A percentile compares a stretch with the other conserved stretches of the same genome.
These are phyloP conservation scores for Meiosimyza platycephala DNA, from an alignment of 2,888 invertebrate genomes.

Conservation along the genomic window DNA sequence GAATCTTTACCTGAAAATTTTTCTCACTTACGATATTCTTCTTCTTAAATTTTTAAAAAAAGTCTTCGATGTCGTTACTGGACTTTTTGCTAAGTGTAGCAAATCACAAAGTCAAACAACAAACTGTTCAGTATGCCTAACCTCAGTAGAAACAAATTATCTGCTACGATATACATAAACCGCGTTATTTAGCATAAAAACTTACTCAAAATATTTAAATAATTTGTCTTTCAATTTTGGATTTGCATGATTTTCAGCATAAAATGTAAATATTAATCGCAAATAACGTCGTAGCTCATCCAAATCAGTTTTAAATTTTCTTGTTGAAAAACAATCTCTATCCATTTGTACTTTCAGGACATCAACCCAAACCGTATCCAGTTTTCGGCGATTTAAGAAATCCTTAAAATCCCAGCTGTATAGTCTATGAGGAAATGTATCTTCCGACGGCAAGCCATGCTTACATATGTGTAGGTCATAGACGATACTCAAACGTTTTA, in stretches of 20 bases:
- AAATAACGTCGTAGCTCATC: constrained; percentile 6
- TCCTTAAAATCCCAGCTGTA: constrained; percentile 33
- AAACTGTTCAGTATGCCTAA: no score
- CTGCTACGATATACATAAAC: no score
- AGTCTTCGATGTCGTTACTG: no score
- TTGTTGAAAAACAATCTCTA: constrained; percentile 22
- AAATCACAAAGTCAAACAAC: no score
- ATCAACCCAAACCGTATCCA: constrained; percentile 19
- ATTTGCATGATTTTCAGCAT: constrained; percentile 19
- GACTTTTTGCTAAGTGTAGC: no score
- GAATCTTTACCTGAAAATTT: no score
- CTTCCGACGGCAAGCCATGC: background rate
- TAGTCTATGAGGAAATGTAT: constrained; percentile 17
- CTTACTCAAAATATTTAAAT: background rate
- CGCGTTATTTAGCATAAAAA: background rate
- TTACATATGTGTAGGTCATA: background rate
- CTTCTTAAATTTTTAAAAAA: no score
- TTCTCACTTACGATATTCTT: no score
- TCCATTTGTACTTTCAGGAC: constrained; percentile 17
- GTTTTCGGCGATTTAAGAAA: constrained; percentile 21
- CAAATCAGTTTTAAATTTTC: constrained; percentile 25
- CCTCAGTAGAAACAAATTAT: no score
- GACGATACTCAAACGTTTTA: constrained; percentile 13
- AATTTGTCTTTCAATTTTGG: constrained; percentile 18
- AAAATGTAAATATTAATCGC: constrained; percentile 11